Conservation (phyloP, 2,113 vertebrate genomes). For the Campylomormyrus numenius region DNA sequence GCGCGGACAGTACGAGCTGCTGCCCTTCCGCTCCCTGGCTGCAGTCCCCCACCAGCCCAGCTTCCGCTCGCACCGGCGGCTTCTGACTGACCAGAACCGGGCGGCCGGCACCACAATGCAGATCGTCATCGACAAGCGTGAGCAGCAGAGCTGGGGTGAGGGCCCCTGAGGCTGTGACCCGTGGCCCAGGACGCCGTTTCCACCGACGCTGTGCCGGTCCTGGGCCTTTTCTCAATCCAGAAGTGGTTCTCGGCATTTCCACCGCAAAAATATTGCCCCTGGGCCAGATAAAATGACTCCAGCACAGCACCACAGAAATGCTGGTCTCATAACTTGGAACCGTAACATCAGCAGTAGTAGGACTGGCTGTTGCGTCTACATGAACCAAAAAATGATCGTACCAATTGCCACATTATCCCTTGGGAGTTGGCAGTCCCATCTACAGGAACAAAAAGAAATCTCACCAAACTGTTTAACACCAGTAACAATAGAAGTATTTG, state of each 20-base stretch:
- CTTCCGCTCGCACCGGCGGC: conserved; percentile 57
- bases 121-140: conserved; percentile 70
- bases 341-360: background rate
- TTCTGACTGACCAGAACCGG: conserved; percentile 58
- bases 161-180: background rate
- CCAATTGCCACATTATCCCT: background rate
- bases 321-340: background rate
- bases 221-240: background rate
- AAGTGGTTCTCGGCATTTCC: background rate
- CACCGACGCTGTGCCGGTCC: background rate
- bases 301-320: background rate
- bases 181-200: background rate
- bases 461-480: background rate
- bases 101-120: conserved; percentile 68
- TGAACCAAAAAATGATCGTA: background rate
- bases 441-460: too few relatives aligned
- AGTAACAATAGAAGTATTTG: background rate
- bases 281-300: background rate
- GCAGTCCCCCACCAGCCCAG: conserved; percentile 48
- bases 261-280: background rate
- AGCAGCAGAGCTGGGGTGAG: conserved; percentile 67
- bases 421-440: too few relatives aligned
- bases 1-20: conserved; percentile 55
- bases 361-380: background rate
- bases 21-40: conserved; percentile 45